These are phyloP conservation scores for Pterocles burchelli DNA, from an alignment of 2,113 vertebrate genomes.

Conservation along the genomic window DNA sequence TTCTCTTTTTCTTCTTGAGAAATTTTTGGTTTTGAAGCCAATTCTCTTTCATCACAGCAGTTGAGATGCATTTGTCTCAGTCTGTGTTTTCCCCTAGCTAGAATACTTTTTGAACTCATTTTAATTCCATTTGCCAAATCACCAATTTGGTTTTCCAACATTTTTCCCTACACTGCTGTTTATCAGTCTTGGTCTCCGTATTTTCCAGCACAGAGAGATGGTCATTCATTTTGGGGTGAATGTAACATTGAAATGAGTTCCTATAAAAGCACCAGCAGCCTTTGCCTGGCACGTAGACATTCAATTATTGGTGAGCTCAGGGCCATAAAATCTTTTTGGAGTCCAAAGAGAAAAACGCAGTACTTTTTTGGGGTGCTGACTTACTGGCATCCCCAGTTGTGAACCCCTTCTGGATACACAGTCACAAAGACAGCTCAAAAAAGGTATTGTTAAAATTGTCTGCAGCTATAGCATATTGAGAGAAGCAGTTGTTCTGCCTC, in stretches of 20 bases:
- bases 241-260: background rate
- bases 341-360: background rate
- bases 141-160: conserved; percentile 17
- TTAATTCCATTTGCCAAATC: background rate
- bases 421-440: background rate
- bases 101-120: background rate
- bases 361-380: background rate
- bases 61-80: conserved; percentile 11
- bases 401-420: background rate
- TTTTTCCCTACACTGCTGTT: background rate
- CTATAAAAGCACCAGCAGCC: background rate
- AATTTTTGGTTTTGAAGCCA: conserved; percentile 32
- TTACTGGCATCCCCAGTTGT: background rate
- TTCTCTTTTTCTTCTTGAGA: background rate
- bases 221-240: background rate
- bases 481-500: background rate
- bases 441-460: background rate
- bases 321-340: background rate
- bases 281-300: background rate
- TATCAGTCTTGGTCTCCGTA: background rate
- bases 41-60: conserved; percentile 18
- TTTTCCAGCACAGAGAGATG: background rate
- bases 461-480: background rate
- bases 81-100: background rate
- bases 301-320: background rate